Percentiles rank a stretch among this genome's conserved stretches.
Conservation (phyloP, 2,113 vertebrate genomes). For the Anser brachyrhynchus region DNA sequence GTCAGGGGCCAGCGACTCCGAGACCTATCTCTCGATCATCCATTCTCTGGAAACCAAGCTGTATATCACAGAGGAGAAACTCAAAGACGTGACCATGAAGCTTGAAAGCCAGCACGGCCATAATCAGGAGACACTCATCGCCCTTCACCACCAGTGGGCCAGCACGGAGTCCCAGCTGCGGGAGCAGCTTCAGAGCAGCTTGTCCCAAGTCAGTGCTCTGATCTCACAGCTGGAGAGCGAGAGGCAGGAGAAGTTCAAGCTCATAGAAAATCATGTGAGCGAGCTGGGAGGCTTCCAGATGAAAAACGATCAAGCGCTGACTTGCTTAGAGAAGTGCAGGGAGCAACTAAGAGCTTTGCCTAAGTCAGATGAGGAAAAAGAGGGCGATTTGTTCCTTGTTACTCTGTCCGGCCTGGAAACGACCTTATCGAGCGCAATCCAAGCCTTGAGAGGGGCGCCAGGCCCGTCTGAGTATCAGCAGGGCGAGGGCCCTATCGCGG, state of each 20-base stretch:
- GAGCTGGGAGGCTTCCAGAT: conserved; percentile 73
- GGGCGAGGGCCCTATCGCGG: not conserved
- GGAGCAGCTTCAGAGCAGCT: conserved; percentile 82
- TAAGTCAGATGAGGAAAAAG: conserved; percentile 61
- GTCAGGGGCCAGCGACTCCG: conserved; percentile 76
- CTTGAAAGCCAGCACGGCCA: conserved; percentile 82
- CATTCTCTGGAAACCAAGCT: conserved; percentile 90
- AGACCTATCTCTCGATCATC: conserved; percentile 92
- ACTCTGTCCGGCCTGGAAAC: conserved; percentile 82
- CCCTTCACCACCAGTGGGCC: conserved; percentile 78
- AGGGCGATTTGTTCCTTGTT: conserved; percentile 66
- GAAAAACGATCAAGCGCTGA: conserved; percentile 82
- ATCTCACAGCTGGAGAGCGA: conserved; percentile 76
- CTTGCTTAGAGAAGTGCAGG: conserved; percentile 84
- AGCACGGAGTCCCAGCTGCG: conserved; percentile 75
- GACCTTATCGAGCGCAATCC: conserved; percentile 78
- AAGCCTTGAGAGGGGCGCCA: conserved; percentile 74
- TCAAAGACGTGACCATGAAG: conserved; percentile 86
- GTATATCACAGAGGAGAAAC: conserved; percentile 89
- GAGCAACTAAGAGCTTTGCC: conserved; percentile 83
- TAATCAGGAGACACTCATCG: conserved; percentile 73
- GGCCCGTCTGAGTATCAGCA: conserved; percentile 29
- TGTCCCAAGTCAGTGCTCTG: conserved; percentile 77
- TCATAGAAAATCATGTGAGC: conserved; percentile 54
- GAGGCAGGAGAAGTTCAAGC: conserved; percentile 68